Conservation (phyloP, 2,113 vertebrate species). For the Cardinalis cardinalis region DNA sequence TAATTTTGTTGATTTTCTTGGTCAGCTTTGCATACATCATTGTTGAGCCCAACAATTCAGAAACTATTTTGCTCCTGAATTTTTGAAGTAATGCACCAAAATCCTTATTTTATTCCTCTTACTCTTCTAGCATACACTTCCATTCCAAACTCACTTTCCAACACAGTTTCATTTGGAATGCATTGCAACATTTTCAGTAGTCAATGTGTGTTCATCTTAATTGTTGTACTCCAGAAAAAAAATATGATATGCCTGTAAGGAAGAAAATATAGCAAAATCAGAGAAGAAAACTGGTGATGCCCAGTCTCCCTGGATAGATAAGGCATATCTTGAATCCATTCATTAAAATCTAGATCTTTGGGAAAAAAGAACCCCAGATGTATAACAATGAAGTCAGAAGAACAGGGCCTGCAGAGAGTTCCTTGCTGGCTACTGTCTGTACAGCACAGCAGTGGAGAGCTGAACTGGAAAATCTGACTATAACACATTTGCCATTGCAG, state of each 20-base stretch:
- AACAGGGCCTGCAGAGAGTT: background rate
- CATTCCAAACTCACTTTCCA: background rate
- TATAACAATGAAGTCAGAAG: background rate
- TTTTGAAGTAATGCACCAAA: background rate
- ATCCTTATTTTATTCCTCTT: background rate
- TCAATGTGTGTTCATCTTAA: background rate
- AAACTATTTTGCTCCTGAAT: background rate
- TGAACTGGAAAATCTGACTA: background rate
- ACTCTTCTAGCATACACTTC: background rate
- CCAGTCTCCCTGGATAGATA: background rate
- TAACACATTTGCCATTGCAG: background rate
- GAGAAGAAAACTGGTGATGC: background rate
- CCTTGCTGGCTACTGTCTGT: background rate
- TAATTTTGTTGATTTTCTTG: background rate
- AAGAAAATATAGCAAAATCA: background rate
- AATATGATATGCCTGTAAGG: background rate
- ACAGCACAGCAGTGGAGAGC: background rate
- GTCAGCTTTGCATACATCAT: background rate
- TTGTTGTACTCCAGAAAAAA: background rate
- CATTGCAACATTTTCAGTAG: background rate
- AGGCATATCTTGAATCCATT: background rate
- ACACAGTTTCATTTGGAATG: background rate
- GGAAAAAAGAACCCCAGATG: background rate
- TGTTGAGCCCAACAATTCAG: background rate
- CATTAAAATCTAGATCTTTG: background rate